These are phyloP conservation scores for Apis dorsata DNA, from an alignment of 1,140 invertebrate genomes.

Conservation along the genomic window DNA sequence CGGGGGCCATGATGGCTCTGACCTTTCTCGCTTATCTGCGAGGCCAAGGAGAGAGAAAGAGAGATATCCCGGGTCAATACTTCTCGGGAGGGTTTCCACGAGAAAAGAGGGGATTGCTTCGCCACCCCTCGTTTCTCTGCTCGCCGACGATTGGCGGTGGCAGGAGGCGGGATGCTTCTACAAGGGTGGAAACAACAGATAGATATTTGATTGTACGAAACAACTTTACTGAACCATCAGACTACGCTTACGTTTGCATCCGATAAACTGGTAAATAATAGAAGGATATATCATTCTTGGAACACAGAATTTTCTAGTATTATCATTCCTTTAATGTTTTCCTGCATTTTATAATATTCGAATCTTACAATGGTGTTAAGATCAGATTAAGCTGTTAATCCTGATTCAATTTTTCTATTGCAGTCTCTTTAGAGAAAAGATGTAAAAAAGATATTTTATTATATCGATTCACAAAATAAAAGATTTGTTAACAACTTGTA, in stretches of 20 bases:
- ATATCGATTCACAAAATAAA: too few relatives aligned
- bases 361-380: too few relatives aligned
- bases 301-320: background rate
- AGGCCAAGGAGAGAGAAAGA: constrained; percentile 41
- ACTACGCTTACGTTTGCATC: background rate
- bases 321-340: background rate
- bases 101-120: constrained; percentile 54
- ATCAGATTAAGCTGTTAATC: too few relatives aligned
- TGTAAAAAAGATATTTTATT: too few relatives aligned
- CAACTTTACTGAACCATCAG: constrained; percentile 2
- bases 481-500: too few relatives aligned
- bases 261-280: constrained; percentile 13
- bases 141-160: constrained; percentile 61
- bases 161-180: constrained; percentile 38
- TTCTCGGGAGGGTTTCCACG: constrained; percentile 52
- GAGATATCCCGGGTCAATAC: constrained; percentile 59
- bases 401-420: too few relatives aligned
- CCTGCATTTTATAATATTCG: background rate
- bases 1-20: constrained; percentile 62
- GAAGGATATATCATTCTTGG: background rate
- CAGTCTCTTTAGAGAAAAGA: too few relatives aligned
- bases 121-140: constrained; percentile 54
- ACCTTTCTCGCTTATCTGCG: constrained; percentile 65
- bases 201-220: constrained; percentile 44
- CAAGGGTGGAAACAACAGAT: constrained; percentile 45